Evolutionary conservation across 2,888 invertebrate genomes (phyloP).

Genomic region (Ormyrus thymus): DNA sequence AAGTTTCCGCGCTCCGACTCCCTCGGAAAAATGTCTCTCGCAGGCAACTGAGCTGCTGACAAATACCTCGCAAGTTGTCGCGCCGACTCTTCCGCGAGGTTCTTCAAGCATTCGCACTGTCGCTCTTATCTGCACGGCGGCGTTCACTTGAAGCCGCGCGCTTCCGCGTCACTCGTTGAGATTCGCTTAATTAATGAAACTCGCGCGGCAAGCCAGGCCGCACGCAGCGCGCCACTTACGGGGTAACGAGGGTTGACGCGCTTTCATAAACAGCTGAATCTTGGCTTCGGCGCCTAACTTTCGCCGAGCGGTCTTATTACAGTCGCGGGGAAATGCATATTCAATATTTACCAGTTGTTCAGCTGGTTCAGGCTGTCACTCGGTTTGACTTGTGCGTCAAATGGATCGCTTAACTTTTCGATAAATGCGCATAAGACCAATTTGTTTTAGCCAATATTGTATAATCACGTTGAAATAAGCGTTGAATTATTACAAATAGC

Average conservation of each 20-base stretch:
- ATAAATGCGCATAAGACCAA: no score
- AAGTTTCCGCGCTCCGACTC: no score
- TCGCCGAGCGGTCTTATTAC: background rate
- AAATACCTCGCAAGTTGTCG: no score
- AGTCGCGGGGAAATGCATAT: background rate
- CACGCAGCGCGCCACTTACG: constrained; percentile 28
- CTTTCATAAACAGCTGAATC: constrained; percentile 13
- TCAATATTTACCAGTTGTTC: no score
- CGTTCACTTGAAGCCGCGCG: constrained; percentile 26
- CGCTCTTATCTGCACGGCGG: constrained; percentile 52
- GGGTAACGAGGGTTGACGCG: constrained; percentile 28
- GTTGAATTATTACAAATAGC: no score
- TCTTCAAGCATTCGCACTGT: constrained; percentile 58
- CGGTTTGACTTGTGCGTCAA: no score
- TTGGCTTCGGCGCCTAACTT: background rate
- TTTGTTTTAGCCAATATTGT: no score
- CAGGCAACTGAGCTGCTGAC: no score
- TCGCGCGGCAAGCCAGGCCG: constrained; percentile 57
- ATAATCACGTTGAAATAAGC: no score
- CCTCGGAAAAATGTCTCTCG: no score
- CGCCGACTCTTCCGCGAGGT: constrained; percentile 48
- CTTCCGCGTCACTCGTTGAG: constrained; percentile 56
- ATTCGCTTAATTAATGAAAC: constrained; percentile 67
- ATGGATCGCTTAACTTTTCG: no score
- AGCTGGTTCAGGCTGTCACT: no score